These are phyloP conservation scores for Prionchulus punctatus DNA, from an alignment of 2,888 invertebrate species.

Conservation along the genomic window DNA sequence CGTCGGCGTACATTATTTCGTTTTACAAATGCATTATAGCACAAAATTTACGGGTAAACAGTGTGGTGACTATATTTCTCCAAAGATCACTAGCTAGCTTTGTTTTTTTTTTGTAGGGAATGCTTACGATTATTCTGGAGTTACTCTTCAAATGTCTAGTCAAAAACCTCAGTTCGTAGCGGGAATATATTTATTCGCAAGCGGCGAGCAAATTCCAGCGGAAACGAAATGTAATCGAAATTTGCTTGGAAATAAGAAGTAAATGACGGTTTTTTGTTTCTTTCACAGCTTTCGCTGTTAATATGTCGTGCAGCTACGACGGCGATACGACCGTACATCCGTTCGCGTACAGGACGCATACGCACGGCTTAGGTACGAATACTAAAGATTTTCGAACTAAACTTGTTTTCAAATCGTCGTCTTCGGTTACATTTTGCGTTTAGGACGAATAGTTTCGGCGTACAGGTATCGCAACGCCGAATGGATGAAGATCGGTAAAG, in stretches of 20 bases:
- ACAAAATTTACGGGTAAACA: slow-evolving; percentile 24
- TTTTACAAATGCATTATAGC: slow-evolving; percentile 44
- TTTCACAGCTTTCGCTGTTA: slow-evolving; percentile 35
- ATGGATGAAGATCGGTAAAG: slow-evolving; percentile 38
- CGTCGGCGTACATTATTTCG: slow-evolving; percentile 40
- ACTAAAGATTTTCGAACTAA: too few species aligned
- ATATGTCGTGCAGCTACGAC: slow-evolving; percentile 39
- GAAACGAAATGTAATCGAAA: slow-evolving; percentile 21
- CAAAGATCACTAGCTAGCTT: not conserved
- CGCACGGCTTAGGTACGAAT: slow-evolving; percentile 35
- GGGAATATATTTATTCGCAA: slow-evolving; percentile 34
- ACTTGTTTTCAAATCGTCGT: too few species aligned
- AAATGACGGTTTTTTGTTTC: slow-evolving; percentile 4
- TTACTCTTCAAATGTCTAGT: slow-evolving; percentile 29
- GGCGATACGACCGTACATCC: slow-evolving; percentile 35
- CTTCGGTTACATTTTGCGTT: too few species aligned
- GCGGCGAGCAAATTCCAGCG: slow-evolving; percentile 31
- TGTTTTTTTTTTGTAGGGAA: slow-evolving; percentile 22
- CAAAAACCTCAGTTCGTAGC: slow-evolving; percentile 26
- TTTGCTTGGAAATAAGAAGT: not conserved
- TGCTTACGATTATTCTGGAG: slow-evolving; percentile 35
- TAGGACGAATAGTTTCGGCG: slow-evolving; percentile 34
- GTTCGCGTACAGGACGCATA: slow-evolving; percentile 44
- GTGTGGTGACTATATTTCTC: not conserved
- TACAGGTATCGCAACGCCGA: slow-evolving; percentile 31